Evolutionary conservation across 2,797 vertebrate species (phyloP).

Genomic region (Lepilemur ruficaudatus): DNA sequence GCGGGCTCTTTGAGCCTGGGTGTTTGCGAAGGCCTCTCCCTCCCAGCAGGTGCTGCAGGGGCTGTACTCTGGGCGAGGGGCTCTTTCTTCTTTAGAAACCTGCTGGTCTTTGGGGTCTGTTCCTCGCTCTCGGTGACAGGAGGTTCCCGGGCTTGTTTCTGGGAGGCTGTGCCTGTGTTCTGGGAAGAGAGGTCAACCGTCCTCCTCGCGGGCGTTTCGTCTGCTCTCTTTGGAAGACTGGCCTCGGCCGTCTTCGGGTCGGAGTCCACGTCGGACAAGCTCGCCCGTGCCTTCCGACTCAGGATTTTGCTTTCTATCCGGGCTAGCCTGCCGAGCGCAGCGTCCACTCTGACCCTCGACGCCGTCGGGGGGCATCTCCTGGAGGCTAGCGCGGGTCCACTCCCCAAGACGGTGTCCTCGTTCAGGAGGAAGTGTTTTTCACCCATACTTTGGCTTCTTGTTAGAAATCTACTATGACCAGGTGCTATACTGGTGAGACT

Average conservation of each 20-base stretch:
- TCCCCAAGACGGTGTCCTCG: rapidly evolving
- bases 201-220: background rate
- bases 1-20: background rate
- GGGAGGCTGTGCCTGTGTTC: background rate
- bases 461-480: conserved; percentile 85
- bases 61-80: rapidly evolving
- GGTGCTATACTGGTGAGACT: background rate
- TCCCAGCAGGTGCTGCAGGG: rapidly evolving
- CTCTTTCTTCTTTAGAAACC: conserved; percentile 84
- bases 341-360: conserved; percentile 43
- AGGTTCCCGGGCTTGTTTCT: background rate
- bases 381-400: rapidly evolving
- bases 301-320: conserved; percentile 86
- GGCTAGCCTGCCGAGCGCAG: conserved; percentile 82
- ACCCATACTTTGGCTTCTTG: conserved; percentile 71
- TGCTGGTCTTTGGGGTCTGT: conserved; percentile 26
- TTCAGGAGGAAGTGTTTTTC: rapidly evolving
- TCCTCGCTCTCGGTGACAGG: background rate
- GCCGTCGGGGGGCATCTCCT: rapidly evolving
- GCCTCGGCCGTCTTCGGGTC: background rate
- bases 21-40: background rate
- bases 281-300: conserved; percentile 59
- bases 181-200: background rate
- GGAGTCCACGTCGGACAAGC: background rate
- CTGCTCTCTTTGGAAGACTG: conserved; percentile 9